These are phyloP conservation scores for Drosophila kikkawai DNA, from an alignment of 1,140 invertebrate genomes.

Conservation along the genomic window DNA sequence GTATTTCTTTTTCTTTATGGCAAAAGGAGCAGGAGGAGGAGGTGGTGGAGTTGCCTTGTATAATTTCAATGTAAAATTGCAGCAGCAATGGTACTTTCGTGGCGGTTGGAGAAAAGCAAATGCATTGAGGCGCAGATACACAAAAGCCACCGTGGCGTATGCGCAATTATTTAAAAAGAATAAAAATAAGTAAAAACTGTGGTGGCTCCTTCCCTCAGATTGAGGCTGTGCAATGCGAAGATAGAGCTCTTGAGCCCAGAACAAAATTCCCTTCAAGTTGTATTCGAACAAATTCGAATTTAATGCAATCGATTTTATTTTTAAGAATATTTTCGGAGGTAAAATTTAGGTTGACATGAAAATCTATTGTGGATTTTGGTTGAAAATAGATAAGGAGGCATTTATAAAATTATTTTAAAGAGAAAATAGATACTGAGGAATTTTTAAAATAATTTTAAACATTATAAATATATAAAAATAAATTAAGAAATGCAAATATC, in stretches of 20 bases:
- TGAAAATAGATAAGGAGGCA: background rate
- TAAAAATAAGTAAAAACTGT: conserved; percentile 8
- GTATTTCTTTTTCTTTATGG: conserved; percentile 44
- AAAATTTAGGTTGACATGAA: background rate
- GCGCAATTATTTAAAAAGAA: conserved; percentile 75
- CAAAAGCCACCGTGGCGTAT: conserved; percentile 78
- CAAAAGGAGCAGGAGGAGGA: background rate
- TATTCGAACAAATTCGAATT: background rate
- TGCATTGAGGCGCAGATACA: conserved; percentile 68
- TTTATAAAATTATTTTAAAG: background rate
- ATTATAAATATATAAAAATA: too few species aligned
- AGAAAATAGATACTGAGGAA: too few species aligned
- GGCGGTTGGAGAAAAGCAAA: conserved; percentile 45
- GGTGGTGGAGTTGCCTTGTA: conserved; percentile 49
- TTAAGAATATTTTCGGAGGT: background rate
- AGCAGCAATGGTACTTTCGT: conserved; percentile 65
- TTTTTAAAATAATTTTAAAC: background rate
- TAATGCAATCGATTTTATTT: conserved; percentile 6
- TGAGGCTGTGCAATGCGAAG: conserved; percentile 7
- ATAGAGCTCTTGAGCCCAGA: conserved; percentile 13
- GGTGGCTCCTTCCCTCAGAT: conserved; percentile 33
- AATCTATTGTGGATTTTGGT: background rate
- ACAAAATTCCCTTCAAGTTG: conserved; percentile 22
- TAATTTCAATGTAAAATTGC: conserved; percentile 80
- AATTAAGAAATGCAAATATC: too few species aligned